phyloP scores from a whole-genome alignment of 2,888 invertebrate species.

The Amiota mariae region DNA sequence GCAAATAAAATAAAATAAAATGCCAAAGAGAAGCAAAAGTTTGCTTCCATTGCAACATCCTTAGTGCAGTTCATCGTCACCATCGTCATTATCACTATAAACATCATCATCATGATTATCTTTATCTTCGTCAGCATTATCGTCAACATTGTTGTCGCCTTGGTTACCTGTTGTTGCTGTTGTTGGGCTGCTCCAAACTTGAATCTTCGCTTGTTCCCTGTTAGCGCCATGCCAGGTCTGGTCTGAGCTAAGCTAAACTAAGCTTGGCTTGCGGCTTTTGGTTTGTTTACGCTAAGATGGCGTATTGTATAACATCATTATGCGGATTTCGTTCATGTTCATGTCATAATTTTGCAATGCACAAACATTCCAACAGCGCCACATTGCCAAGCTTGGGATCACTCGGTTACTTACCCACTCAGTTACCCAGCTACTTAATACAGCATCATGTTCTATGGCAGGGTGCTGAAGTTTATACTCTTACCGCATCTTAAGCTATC shows the following conservation, averaged over 20 bases:
- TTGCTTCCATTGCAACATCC: slow-evolving; percentile 19
- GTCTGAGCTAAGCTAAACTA: slow-evolving; percentile 11
- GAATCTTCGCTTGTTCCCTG: no score
- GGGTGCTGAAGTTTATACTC: slow-evolving; percentile 24
- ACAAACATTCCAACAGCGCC: slow-evolving; percentile 49
- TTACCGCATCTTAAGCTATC: slow-evolving; percentile 31
- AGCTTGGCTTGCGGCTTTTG: slow-evolving; percentile 55
- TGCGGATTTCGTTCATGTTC: slow-evolving; percentile 71
- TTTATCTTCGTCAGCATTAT: background rate
- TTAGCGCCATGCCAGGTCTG: background rate
- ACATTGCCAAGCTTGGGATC: slow-evolving; percentile 8
- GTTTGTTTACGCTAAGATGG: slow-evolving; percentile 69
- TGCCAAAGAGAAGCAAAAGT: background rate
- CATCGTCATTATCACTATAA: background rate
- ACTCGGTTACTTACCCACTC: slow-evolving; percentile 39
- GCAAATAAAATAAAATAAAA: slow-evolving; percentile 1
- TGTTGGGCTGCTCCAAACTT: background rate
- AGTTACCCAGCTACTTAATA: slow-evolving; percentile 39
- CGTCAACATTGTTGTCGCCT: background rate
- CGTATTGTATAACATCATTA: slow-evolving; percentile 72
- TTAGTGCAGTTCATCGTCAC: slow-evolving; percentile 37
- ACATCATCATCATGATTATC: background rate
- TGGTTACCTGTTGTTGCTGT: background rate
- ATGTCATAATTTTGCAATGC: slow-evolving; percentile 70
- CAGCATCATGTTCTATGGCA: slow-evolving; percentile 31